Conservation (phyloP, 1,140 invertebrate species). For the silkworm (Bombyx mori) region DNA sequence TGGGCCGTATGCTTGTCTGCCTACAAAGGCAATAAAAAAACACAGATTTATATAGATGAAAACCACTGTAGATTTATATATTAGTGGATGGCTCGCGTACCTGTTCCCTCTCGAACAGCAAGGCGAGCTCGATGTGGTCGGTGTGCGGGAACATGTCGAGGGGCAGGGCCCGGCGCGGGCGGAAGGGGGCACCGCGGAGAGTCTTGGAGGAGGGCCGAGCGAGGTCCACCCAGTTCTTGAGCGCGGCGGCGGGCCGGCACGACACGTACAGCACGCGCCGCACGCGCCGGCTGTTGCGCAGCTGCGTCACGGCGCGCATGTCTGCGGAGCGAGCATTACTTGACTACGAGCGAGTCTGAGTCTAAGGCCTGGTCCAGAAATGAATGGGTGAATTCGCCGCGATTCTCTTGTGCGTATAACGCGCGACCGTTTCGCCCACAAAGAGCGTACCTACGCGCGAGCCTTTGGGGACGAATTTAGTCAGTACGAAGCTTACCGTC, state of each 20-base stretch:
- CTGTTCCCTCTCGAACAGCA: constrained; percentile 82
- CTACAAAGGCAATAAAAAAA: too few species aligned
- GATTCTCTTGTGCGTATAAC: too few species aligned
- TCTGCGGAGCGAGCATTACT: constrained; percentile 65
- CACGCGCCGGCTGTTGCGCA: constrained; percentile 83
- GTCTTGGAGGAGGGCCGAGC: constrained; percentile 85
- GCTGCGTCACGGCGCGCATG: constrained; percentile 82
- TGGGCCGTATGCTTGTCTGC: too few species aligned
- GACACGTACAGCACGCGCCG: constrained; percentile 91
- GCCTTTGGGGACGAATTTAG: too few species aligned
- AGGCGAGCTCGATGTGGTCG: constrained; percentile 88
- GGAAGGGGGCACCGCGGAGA: constrained; percentile 85
- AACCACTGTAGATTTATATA: too few species aligned
- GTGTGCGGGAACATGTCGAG: constrained; percentile 97
- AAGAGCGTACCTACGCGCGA: too few species aligned
- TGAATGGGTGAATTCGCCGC: too few species aligned
- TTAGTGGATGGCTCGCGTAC: constrained; percentile 3
- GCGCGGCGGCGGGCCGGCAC: constrained; percentile 88
- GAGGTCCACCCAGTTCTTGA: constrained; percentile 93
- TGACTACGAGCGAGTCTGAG: too few species aligned
- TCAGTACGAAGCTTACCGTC: too few species aligned
- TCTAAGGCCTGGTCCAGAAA: too few species aligned
- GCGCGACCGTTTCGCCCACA: too few species aligned
- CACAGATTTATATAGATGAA: too few species aligned
- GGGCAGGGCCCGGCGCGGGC: constrained; percentile 84